phyloP scores from a whole-genome alignment of 2,888 invertebrate species.

The Pegoplata infirma region DNA sequence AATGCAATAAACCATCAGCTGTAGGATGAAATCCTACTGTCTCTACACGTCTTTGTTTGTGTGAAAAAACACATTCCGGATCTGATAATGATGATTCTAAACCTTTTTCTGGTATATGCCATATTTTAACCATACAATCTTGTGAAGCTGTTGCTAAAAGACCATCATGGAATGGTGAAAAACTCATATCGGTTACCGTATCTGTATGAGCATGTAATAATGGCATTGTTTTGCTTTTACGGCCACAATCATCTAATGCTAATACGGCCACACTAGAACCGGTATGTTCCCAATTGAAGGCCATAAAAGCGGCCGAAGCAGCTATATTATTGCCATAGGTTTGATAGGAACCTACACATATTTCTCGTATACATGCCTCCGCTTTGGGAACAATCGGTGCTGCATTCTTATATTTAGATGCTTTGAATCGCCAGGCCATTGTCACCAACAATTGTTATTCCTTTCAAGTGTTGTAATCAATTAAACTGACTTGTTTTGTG shows the following conservation, averaged over 20 bases:
- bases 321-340: conserved; percentile 97
- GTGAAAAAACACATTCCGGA: conserved; percentile 89
- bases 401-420: conserved; percentile 99
- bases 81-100: conserved; percentile 87
- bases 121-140: conserved; percentile 92
- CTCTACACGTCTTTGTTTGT: conserved; percentile 91
- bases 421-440: conserved; percentile 98
- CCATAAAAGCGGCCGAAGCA: conserved; percentile 95
- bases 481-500: conserved; percentile 48
- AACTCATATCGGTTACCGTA: conserved; percentile 95
- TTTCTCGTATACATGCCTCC: conserved; percentile 91
- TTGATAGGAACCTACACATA: conserved; percentile 94
- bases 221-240: conserved; percentile 93
- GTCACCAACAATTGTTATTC: conserved; percentile 46
- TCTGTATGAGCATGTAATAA: conserved; percentile 91
- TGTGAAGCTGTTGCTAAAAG: conserved; percentile 93
- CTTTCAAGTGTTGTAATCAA: conserved; percentile 46
- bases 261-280: conserved; percentile 94
- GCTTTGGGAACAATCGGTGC: conserved; percentile 97
- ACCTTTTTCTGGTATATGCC: conserved; percentile 92
- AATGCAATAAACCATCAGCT: conserved; percentile 92
- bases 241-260: conserved; percentile 91
- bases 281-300: conserved; percentile 96
- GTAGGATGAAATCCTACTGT: conserved; percentile 94
- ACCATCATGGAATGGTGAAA: conserved; percentile 97